These are phyloP conservation scores for Gallinago jamesoni DNA, from an alignment of 2,113 vertebrate genomes.

Conservation along the genomic window DNA sequence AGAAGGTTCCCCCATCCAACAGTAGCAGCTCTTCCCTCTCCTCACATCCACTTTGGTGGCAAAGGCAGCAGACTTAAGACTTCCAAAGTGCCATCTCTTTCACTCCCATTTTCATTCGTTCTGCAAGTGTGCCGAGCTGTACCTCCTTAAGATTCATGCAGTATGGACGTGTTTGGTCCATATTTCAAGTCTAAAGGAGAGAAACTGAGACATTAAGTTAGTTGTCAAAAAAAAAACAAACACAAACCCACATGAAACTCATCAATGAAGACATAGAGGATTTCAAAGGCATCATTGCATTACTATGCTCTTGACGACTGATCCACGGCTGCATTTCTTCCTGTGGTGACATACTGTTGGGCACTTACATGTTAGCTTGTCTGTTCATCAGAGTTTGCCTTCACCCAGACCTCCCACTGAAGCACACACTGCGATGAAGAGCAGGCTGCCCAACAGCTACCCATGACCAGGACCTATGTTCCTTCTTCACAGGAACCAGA, in stretches of 20 bases:
- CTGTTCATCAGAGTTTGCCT: background rate
- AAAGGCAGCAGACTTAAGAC: background rate
- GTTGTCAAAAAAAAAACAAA: background rate
- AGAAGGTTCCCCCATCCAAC: background rate
- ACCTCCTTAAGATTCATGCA: background rate
- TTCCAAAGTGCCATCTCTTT: background rate
- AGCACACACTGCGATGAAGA: background rate
- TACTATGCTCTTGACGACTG: background rate
- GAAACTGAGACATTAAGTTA: background rate
- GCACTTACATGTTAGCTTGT: background rate
- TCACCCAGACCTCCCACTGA: background rate
- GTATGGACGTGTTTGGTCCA: background rate
- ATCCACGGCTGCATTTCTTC: background rate
- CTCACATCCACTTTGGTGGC: background rate
- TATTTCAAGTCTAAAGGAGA: background rate
- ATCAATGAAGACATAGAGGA: background rate
- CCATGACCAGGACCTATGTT: rapidly evolving
- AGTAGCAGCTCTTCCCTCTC: background rate
- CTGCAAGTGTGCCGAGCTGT: background rate
- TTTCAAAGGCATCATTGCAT: background rate
- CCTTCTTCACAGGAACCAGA: background rate
- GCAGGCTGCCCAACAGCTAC: background rate
- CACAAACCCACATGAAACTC: background rate
- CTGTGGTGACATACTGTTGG: too few species aligned
- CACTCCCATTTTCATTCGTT: background rate